Evolutionary conservation across 2,797 vertebrate genomes (phyloP).

Genomic region (Muscicapa striata): DNA sequence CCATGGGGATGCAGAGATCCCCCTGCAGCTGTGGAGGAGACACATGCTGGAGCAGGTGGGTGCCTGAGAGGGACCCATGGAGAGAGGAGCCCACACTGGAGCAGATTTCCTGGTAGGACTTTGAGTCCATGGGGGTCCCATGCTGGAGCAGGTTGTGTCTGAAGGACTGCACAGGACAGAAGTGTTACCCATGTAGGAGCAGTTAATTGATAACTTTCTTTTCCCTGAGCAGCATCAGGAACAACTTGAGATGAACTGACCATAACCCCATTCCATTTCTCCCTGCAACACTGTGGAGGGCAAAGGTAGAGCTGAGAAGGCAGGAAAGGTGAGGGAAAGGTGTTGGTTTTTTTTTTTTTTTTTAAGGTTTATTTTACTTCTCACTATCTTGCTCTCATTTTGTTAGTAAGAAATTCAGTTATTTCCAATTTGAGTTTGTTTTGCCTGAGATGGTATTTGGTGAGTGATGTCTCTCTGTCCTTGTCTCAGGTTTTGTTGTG

Average conservation of each 20-base stretch:
- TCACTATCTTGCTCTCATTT: background rate
- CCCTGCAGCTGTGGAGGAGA: background rate
- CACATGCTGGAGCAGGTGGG: rapidly evolving
- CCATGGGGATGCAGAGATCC: background rate
- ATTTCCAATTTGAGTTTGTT: background rate
- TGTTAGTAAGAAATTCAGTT: background rate
- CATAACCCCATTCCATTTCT: background rate
- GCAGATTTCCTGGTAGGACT: background rate
- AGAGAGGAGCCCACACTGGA: background rate
- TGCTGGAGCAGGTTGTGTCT: background rate
- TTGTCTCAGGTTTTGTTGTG: background rate
- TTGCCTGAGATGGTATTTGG: background rate
- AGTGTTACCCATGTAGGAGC: background rate
- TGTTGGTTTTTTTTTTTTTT: background rate
- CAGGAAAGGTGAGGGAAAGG: background rate
- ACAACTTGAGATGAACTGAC: background rate
- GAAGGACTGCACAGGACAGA: rapidly evolving
- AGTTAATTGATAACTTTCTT: background rate
- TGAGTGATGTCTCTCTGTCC: background rate
- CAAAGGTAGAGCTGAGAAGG: background rate
- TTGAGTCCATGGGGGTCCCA: too few relatives aligned
- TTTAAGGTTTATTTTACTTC: background rate
- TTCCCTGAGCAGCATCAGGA: background rate
- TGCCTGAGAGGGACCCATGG: background rate
- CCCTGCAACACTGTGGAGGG: rapidly evolving